Evolutionary conservation across 1,140 invertebrate species (phyloP), one percentile per base, ranked within the genome.

Genomic region (Drosophila oshimai): DNA sequence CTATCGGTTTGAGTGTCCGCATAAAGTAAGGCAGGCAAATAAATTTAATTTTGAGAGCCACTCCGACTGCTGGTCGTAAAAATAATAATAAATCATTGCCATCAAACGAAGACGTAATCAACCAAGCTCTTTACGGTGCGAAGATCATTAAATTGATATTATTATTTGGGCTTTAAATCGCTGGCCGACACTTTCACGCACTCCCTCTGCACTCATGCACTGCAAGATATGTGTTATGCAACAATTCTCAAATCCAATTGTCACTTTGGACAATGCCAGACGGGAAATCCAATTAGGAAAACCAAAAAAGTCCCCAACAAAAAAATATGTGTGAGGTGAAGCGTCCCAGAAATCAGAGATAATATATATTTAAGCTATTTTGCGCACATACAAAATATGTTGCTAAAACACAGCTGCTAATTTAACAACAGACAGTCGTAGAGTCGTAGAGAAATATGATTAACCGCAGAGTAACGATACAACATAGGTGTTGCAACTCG

Each of bases 401-500:
- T 51, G 29, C 36, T 33, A 37, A 34, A 54, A 37, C 42, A 51
- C 78, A 83, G 79, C 79, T 83, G 78, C 49, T 84, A 84, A 83
- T 83, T 84, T 69, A 64, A 41, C 36, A 42, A 33, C 37, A 34
- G 61, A 73, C 45, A 47, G 34, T 24, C 44, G 42, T 20, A 28
- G 7, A 47, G 34, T 24, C 44, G 42, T 20, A 28, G 7, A 45
- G 34, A 81, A 80, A 80, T 84, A 81, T 84, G 78, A 83, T 84
- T 84, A 83, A 77, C 74, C 69, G 39, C 79, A 73, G 44, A 55
- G 58, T 42, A 72, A 42, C 55, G 55, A 80, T 77, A 78, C 78
- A 84, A 81, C 83, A 83, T 49, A 65, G 71, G 71, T 83, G 78
- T 83, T 78, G 78, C 78, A 81, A 81, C 71, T 57, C 36, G 22